Conservation (phyloP, 1,140 invertebrate species). For the Zaprionus vittiger region DNA sequence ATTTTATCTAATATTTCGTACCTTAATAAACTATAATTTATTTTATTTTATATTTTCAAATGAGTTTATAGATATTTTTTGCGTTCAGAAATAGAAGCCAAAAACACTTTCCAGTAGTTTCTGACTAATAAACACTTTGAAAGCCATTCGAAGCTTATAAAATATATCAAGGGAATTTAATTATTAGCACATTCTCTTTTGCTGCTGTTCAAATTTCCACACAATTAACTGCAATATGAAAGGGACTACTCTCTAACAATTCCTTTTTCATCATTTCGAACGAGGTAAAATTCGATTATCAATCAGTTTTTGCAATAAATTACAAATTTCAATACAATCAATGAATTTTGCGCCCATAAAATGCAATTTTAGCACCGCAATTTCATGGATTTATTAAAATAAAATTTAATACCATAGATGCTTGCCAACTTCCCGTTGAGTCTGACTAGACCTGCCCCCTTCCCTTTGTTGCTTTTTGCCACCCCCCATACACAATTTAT, state of each 20-base stretch:
- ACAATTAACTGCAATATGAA: not conserved
- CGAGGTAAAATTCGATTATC: not conserved
- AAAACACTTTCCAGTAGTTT: not conserved
- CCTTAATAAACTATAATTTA: not conserved
- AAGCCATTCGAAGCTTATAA: not conserved
- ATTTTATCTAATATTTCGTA: not conserved
- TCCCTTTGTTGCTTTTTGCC: not conserved
- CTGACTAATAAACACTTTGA: not conserved
- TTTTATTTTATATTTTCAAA: not conserved
- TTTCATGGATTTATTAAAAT: slow-evolving; percentile 5
- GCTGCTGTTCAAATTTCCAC: not conserved
- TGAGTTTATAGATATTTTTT: not conserved
- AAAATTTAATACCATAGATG: not conserved
- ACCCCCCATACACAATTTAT: slow-evolving; percentile 45
- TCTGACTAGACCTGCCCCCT: not conserved
- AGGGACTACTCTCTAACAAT: not conserved
- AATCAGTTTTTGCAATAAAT: not conserved
- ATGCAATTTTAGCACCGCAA: not conserved
- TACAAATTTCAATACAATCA: not conserved
- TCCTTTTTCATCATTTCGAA: not conserved
- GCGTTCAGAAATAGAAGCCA: not conserved
- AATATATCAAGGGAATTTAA: not conserved
- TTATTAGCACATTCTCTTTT: not conserved
- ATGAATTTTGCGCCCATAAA: not conserved
- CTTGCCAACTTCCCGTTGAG: not conserved